A percentile compares a stretch with the other conserved stretches of the same genome.
Conservation (phyloP, 2,113 vertebrate species). For the Mesitornis unicolor region DNA sequence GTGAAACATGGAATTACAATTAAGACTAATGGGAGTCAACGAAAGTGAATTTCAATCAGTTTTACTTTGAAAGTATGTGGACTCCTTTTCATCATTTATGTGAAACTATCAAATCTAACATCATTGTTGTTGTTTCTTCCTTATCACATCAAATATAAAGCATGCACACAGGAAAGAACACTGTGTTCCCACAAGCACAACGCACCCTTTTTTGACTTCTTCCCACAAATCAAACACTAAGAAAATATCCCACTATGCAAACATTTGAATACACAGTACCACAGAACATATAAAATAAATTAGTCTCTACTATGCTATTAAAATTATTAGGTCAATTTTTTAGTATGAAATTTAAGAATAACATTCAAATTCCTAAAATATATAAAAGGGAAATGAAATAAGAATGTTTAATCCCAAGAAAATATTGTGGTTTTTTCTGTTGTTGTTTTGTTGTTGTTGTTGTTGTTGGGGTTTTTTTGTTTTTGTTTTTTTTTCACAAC, state of each 20-base stretch:
- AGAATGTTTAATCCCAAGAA: neutral
- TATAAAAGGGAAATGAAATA: neutral
- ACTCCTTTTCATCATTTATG: conserved; percentile 17
- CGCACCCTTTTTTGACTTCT: neutral
- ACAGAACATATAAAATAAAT: neutral
- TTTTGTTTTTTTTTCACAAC: neutral
- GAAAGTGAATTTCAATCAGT: conserved; percentile 45
- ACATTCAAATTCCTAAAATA: neutral
- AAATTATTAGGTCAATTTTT: neutral
- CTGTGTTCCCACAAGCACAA: neutral
- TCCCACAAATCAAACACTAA: neutral
- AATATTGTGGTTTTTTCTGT: neutral
- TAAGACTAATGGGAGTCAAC: conserved; percentile 37
- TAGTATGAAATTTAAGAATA: neutral
- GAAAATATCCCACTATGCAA: neutral
- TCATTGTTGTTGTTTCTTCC: conserved; percentile 33
- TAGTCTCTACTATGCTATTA: neutral
- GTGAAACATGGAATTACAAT: conserved; percentile 23
- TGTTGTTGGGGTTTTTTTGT: too few relatives aligned
- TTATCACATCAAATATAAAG: conserved; percentile 6
- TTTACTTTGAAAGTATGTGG: conserved; percentile 36
- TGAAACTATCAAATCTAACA: conserved; percentile 12
- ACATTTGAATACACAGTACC: neutral
- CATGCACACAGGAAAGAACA: conserved; percentile 24
- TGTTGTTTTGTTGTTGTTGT: too few relatives aligned